A percentile compares a stretch with the other conserved stretches of the same genome.
Conservation (phyloP, 2,113 vertebrate species). For the Labeo catla region DNA sequence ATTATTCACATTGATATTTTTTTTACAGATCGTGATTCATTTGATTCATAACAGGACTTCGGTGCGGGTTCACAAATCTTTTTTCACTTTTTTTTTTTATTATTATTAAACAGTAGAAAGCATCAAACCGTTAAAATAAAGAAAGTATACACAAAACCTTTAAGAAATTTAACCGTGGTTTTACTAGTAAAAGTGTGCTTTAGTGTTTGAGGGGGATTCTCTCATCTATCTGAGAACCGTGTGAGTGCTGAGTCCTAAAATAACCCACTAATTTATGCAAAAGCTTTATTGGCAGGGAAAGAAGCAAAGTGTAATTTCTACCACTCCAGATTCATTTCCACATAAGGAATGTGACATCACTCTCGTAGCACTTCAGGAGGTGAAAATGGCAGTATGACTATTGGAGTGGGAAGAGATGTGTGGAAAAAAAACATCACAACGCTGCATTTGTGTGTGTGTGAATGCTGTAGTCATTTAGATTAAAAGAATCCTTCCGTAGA, state of each 20-base stretch:
- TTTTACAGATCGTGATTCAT: no score
- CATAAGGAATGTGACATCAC: slow-evolving; percentile 8
- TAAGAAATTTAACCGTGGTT: no score
- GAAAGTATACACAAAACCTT: no score
- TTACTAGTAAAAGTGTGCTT: background rate
- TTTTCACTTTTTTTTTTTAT: no score
- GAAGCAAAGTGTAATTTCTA: slow-evolving; percentile 4
- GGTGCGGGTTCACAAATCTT: no score
- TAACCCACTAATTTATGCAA: background rate
- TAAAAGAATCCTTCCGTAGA: slow-evolving; percentile 16
- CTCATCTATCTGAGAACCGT: background rate
- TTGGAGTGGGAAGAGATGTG: slow-evolving; percentile 25
- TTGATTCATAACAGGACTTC: no score
- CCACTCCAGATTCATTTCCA: slow-evolving; percentile 7
- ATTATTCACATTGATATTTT: no score
- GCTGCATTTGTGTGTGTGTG: background rate
- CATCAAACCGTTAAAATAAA: no score
- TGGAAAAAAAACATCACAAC: background rate
- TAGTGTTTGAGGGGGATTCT: background rate
- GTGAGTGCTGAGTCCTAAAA: background rate
- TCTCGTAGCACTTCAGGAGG: slow-evolving; percentile 45
- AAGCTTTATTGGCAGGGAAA: background rate
- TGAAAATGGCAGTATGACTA: slow-evolving; percentile 35
- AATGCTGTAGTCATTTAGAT: slow-evolving; percentile 1
- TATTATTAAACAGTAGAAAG: no score